Evolutionary conservation across 2,888 invertebrate genomes (phyloP).

Genomic region (Prenolepis imparis): DNA sequence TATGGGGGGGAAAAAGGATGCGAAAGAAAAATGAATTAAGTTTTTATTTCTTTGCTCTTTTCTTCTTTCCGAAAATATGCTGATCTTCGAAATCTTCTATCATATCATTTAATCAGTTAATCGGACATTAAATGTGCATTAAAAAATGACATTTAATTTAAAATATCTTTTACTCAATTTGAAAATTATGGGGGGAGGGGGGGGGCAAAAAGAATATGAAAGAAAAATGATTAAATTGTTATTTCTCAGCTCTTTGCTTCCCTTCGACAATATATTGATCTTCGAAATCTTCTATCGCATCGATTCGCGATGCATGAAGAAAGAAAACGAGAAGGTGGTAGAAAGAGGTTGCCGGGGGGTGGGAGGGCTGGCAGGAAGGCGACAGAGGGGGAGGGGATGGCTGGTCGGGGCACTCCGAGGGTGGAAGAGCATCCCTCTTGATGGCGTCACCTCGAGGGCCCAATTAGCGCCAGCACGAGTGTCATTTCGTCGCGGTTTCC

Average conservation of each 20-base stretch:
- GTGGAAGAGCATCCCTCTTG: conserved; percentile 76
- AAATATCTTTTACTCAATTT: not conserved
- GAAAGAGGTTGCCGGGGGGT: conserved; percentile 25
- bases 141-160: too few relatives aligned
- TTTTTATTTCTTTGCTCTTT: too few relatives aligned
- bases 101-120: too few relatives aligned
- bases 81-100: conserved; percentile 14
- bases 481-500: conserved; percentile 85
- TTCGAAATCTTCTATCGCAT: conserved; percentile 8
- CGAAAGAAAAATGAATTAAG: too few relatives aligned
- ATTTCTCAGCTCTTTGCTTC: not conserved
- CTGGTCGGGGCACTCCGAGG: conserved; percentile 65
- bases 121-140: not conserved
- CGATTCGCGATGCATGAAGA: conserved; percentile 25
- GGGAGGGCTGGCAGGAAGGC: conserved; percentile 36
- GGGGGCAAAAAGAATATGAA: not conserved
- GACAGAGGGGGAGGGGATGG: conserved; percentile 24
- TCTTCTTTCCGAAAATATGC: too few relatives aligned
- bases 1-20: too few relatives aligned
- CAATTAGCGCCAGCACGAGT: conserved; percentile 86
- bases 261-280: not conserved
- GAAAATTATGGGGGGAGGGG: not conserved
- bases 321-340: conserved; percentile 24
- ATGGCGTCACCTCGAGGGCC: conserved; percentile 85
- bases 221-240: not conserved